Evolutionary conservation across 2,888 invertebrate genomes (phyloP).

Genomic region (Pycnomerus fuliginosus): DNA sequence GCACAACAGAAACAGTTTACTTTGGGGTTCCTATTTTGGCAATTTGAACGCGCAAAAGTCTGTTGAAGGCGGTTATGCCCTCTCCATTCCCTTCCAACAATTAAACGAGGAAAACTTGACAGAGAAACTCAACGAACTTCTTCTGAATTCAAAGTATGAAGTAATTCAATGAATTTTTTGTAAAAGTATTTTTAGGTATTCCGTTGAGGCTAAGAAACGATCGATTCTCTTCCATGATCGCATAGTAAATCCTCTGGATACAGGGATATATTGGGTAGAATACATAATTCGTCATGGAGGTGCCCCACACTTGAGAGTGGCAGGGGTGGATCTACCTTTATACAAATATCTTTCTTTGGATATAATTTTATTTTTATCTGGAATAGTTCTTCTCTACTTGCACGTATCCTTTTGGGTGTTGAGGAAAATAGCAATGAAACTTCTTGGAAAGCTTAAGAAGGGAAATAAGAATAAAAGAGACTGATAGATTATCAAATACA

Average conservation of each 20-base stretch:
- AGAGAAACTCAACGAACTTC: slow-evolving; percentile 14
- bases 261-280: slow-evolving; percentile 29
- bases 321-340: slow-evolving; percentile 12
- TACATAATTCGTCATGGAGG: slow-evolving; percentile 28
- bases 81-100: slow-evolving; percentile 5
- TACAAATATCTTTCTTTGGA: slow-evolving; percentile 15
- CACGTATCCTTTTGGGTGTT: too few species aligned
- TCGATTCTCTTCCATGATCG: slow-evolving; percentile 25
- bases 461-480: too few species aligned
- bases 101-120: slow-evolving; percentile 8
- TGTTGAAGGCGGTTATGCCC: slow-evolving; percentile 7
- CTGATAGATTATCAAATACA: too few species aligned
- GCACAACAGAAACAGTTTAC: slow-evolving; percentile 22
- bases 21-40: slow-evolving; percentile 25
- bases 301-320: slow-evolving; percentile 24
- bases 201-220: slow-evolving; percentile 11
- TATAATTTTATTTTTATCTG: slow-evolving; percentile 6
- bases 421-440: too few species aligned
- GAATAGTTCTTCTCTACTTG: too few species aligned
- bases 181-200: neutral
- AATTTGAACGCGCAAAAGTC: slow-evolving; percentile 6
- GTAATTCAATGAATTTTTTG: slow-evolving; percentile 4
- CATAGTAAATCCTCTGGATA: slow-evolving; percentile 25
- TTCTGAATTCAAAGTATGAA: slow-evolving; percentile 21
- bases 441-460: too few species aligned